These are phyloP conservation scores for Lysandra coridon DNA, from an alignment of 2,888 invertebrate genomes.

Conservation along the genomic window DNA sequence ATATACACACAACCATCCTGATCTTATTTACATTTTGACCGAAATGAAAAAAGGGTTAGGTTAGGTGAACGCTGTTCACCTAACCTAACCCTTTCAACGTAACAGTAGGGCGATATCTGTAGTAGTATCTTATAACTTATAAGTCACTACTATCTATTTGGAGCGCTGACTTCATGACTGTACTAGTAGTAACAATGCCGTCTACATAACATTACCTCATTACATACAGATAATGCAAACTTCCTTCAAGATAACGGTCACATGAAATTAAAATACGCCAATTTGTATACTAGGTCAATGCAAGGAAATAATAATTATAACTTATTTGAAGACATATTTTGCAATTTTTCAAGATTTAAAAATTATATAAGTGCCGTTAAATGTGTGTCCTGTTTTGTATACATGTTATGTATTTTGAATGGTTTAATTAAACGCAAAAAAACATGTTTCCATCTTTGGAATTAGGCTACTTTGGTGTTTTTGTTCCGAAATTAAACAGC, in stretches of 20 bases:
- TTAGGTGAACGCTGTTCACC: too few relatives aligned
- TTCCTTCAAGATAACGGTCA: slow-evolving; percentile 9
- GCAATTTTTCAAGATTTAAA: background rate
- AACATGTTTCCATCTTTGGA: background rate
- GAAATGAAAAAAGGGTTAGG: too few relatives aligned
- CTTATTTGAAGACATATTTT: background rate
- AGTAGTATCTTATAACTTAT: background rate
- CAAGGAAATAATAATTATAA: background rate
- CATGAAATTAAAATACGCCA: slow-evolving; percentile 9
- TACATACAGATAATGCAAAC: slow-evolving; percentile 17
- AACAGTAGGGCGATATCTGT: background rate
- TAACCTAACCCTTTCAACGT: background rate
- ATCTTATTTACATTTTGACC: too few relatives aligned
- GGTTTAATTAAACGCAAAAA: background rate
- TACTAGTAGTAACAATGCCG: slow-evolving; percentile 15
- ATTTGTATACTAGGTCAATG: slow-evolving; percentile 22
- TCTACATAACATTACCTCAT: slow-evolving; percentile 18
- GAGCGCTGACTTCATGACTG: slow-evolving; percentile 32
- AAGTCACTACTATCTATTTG: slow-evolving; percentile 27
- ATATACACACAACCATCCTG: too few relatives aligned
- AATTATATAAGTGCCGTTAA: background rate
- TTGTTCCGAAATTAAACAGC: background rate
- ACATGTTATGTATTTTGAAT: background rate
- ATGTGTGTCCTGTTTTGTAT: background rate
- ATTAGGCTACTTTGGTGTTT: background rate